Evolutionary conservation across 2,797 vertebrate genomes (phyloP).

Genomic region (Rhinophrynus dorsalis): DNA sequence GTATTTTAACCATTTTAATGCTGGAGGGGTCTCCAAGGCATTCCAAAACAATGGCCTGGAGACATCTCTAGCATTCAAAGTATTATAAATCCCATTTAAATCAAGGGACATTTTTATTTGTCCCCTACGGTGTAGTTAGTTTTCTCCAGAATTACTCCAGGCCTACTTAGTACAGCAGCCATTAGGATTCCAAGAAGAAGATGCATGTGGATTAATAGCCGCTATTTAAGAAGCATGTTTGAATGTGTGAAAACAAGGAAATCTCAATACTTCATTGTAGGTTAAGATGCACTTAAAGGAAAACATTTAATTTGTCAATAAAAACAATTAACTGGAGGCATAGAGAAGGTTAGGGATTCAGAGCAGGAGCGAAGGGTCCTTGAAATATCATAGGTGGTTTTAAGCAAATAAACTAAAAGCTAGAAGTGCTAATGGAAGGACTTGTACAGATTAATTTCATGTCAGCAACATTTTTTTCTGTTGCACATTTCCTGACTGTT

Average conservation of each 20-base stretch:
- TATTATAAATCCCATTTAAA: too few species aligned
- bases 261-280: slow-evolving; percentile 46
- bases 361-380: slow-evolving; percentile 42
- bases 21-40: too few species aligned
- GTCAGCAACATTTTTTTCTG: slow-evolving; percentile 34
- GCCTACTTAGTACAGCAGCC: background rate
- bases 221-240: slow-evolving; percentile 35
- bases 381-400: slow-evolving; percentile 40
- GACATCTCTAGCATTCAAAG: too few species aligned
- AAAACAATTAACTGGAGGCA: slow-evolving; percentile 47
- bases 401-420: slow-evolving; percentile 45
- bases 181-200: slow-evolving; percentile 34
- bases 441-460: slow-evolving; percentile 36
- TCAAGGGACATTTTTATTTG: too few species aligned
- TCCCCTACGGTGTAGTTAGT: too few species aligned
- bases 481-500: background rate
- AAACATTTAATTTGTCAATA: slow-evolving; percentile 52
- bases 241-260: slow-evolving; percentile 45
- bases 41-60: too few species aligned
- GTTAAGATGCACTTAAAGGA: slow-evolving; percentile 49
- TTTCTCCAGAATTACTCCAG: too few species aligned
- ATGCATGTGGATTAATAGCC: slow-evolving; percentile 43
- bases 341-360: slow-evolving; percentile 43
- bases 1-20: too few species aligned
- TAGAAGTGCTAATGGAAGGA: slow-evolving; percentile 44